Evolutionary conservation across 2,888 invertebrate genomes (phyloP), one percentile per base, ranked within the genome.

Genomic region (Gnatocerus cornutus): DNA sequence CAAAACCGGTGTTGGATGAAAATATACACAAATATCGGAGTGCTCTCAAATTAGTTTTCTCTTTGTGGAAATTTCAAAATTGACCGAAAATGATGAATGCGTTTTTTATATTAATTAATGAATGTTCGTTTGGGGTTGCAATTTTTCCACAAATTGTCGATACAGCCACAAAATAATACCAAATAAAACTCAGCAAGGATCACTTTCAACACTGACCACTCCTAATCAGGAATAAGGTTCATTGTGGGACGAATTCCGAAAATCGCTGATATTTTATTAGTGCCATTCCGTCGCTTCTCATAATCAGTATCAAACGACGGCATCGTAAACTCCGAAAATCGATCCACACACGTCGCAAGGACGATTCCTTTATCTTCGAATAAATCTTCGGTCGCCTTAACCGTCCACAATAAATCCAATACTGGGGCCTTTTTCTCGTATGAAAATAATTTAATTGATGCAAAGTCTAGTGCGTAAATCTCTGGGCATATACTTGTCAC

Each of bases 401-500:
- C 12, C 14, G 58, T 4, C 3, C 41, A 16, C 56, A 5, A 58
- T 58, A 58, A 58, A 58, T 58, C 14, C 12, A 6, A 58, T 58
- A 13, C 12, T 41, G 45, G 13, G 58, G 10, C 3, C 13, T 33
- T 43, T 46, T 48, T 46, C 29, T 8, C 16, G 46, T 41, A 27
- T 12, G 30, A 7, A 27, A 41, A 52, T 52, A 53, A 56, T 52
- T 67, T 50, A 62, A 68, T 61, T 53, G 68, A 52, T 61, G 29
- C 33, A 10, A 14, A 43, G 61, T 21, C 39, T 37, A 62, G 39
- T 68, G 52, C 29, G 61, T 61, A 61, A 52, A 61, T 52, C 61
- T 59, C 39, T n/a, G n/a, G 45, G 13, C 9, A 68, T 53, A 68
- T 45, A 52, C 29, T 61, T 68, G 68, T 68, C 68, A 61, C 68